These are phyloP conservation scores for Pilophorus perplexus DNA, from an alignment of 2,888 invertebrate genomes.

Conservation along the genomic window DNA sequence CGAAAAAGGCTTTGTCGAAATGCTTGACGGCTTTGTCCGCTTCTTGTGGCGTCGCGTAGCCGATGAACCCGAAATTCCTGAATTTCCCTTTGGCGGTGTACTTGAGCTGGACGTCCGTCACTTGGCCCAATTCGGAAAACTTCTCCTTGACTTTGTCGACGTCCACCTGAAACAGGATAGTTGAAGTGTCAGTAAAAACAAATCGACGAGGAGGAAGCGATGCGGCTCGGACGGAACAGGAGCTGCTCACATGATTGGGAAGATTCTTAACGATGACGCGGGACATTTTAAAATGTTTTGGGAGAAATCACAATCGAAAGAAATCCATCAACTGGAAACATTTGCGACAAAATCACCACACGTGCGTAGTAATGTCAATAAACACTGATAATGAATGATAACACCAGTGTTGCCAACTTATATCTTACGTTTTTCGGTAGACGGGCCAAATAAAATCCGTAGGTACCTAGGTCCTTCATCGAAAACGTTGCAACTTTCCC, in stretches of 20 bases:
- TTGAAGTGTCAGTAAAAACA: neutral
- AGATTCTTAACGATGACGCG: conserved; percentile 87
- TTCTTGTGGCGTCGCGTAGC: conserved; percentile 77
- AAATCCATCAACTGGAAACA: too few species aligned
- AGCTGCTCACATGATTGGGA: conserved; percentile 71
- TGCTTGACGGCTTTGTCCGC: conserved; percentile 73
- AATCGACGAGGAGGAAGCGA: neutral
- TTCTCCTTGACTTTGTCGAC: conserved; percentile 71
- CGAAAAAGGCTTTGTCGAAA: conserved; percentile 81
- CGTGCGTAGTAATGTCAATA: too few species aligned
- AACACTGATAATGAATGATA: too few species aligned
- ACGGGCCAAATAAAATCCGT: too few species aligned
- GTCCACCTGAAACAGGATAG: neutral
- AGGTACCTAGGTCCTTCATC: too few species aligned
- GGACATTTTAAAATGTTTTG: conserved; percentile 68
- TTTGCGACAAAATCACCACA: too few species aligned
- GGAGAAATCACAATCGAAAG: too few species aligned
- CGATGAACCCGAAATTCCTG: conserved; percentile 90
- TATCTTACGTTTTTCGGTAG: too few species aligned
- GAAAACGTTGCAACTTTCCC: too few species aligned
- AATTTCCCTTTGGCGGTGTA: conserved; percentile 89
- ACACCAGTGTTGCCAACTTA: too few species aligned
- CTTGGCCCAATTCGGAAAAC: conserved; percentile 75
- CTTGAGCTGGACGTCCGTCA: conserved; percentile 92
- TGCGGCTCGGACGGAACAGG: neutral